phyloP scores from a whole-genome alignment of 2,797 vertebrate species.

The Intellagama lesueurii region DNA sequence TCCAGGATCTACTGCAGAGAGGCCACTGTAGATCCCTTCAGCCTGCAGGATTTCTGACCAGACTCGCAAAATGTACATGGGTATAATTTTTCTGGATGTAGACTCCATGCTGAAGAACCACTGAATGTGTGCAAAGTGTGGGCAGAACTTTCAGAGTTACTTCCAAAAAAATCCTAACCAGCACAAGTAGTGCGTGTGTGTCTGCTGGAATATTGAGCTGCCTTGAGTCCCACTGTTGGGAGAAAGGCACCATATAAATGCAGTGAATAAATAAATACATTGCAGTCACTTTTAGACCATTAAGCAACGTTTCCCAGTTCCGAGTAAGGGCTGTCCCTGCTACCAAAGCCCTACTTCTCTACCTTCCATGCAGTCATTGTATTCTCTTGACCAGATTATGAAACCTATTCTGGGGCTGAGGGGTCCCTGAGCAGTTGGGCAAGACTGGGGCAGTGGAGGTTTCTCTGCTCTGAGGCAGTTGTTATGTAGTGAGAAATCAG shows the following conservation, averaged over 20 bases:
- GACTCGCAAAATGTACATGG: not conserved
- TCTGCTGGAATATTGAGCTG: no score
- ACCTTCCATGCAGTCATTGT: not conserved
- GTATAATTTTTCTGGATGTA: not conserved
- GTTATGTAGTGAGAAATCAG: no score
- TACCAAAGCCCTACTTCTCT: not conserved
- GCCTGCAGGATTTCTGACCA: not conserved
- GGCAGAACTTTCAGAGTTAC: no score
- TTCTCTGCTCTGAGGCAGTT: not conserved
- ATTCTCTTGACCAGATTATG: not conserved
- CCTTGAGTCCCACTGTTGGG: no score
- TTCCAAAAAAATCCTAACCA: no score
- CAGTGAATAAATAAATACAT: no score
- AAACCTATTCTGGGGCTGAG: not conserved
- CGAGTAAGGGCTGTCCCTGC: not conserved
- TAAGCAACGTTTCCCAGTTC: no score
- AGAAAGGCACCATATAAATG: no score
- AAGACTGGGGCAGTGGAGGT: not conserved
- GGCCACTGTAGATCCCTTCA: not conserved
- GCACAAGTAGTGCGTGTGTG: no score
- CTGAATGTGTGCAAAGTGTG: not conserved
- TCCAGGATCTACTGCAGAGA: not conserved
- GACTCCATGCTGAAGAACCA: not conserved
- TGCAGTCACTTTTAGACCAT: no score
- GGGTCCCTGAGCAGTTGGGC: not conserved